These are phyloP conservation scores for Sardinella longiceps DNA, from an alignment of 2,797 vertebrate genomes.

Conservation along the genomic window DNA sequence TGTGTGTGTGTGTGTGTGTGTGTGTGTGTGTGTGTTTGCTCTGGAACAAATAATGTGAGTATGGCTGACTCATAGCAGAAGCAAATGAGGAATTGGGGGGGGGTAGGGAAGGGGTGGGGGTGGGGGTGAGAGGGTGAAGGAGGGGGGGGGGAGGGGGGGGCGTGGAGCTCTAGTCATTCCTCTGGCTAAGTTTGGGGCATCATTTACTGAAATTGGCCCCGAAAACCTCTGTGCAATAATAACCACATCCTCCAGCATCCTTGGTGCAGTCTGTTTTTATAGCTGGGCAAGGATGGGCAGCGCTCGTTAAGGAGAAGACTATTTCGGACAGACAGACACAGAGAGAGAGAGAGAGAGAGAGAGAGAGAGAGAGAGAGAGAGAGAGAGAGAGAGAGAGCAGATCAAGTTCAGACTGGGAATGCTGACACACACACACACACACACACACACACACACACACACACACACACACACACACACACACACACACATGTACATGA, in stretches of 20 bases:
- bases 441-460: neutral
- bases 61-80: slow-evolving; percentile 77
- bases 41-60: slow-evolving; percentile 83
- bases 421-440: slow-evolving; percentile 7
- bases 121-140: too few species aligned
- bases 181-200: slow-evolving; percentile 81
- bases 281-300: slow-evolving; percentile 79
- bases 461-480: neutral
- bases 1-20: slow-evolving; percentile 18
- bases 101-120: too few species aligned
- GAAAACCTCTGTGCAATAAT: slow-evolving; percentile 71
- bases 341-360: too few species aligned
- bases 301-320: slow-evolving; percentile 71
- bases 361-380: slow-evolving; percentile 42
- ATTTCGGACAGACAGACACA: slow-evolving; percentile 68
- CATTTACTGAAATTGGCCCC: slow-evolving; percentile 80
- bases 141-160: slow-evolving; percentile 71
- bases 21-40: slow-evolving; percentile 68
- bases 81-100: slow-evolving; percentile 78
- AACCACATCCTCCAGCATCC: slow-evolving; percentile 84
- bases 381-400: slow-evolving; percentile 35
- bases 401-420: slow-evolving; percentile 14
- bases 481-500: neutral
- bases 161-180: slow-evolving; percentile 76
- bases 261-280: slow-evolving; percentile 80